Evolutionary conservation across 2,888 invertebrate species (phyloP).

Genomic region (Tachystola acroxantha): DNA sequence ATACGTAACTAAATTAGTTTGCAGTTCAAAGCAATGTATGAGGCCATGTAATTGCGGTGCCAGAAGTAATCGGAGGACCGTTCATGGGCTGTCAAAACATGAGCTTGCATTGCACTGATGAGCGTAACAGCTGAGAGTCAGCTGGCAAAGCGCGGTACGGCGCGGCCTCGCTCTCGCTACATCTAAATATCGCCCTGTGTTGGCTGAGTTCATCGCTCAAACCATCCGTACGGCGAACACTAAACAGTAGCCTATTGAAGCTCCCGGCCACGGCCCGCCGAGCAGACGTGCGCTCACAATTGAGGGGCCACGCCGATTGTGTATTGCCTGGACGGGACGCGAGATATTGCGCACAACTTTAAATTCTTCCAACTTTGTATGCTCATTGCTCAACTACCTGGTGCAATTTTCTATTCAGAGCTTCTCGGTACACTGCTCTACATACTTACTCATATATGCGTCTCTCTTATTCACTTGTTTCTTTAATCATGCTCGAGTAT

Average conservation of each 20-base stretch:
- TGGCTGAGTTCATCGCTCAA: constrained; percentile 60
- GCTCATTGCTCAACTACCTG: constrained; percentile 9
- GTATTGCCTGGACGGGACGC: constrained; percentile 31
- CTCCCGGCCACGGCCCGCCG: constrained; percentile 27
- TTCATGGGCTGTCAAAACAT: constrained; percentile 36
- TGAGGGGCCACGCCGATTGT: constrained; percentile 49
- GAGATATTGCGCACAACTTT: constrained; percentile 32
- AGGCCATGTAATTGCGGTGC: constrained; percentile 32
- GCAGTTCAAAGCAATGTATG: background rate
- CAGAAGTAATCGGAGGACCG: constrained; percentile 25
- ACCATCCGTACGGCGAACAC: constrained; percentile 30
- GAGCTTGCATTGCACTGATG: constrained; percentile 41
- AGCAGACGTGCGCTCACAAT: constrained; percentile 43
- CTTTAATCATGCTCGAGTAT: no score
- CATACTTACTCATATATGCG: no score
- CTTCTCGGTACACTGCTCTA: no score
- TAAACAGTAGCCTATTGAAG: constrained; percentile 34
- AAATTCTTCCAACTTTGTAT: constrained; percentile 35
- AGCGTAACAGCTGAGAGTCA: constrained; percentile 60
- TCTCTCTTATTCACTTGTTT: no score
- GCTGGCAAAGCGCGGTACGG: constrained; percentile 30
- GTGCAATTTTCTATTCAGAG: no score
- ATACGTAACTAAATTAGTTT: no score
- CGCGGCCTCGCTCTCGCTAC: constrained; percentile 23
- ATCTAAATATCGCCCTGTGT: constrained; percentile 36